These are phyloP conservation scores for Callitettix versicolor DNA, from an alignment of 1,140 invertebrate species.

Conservation along the genomic window DNA sequence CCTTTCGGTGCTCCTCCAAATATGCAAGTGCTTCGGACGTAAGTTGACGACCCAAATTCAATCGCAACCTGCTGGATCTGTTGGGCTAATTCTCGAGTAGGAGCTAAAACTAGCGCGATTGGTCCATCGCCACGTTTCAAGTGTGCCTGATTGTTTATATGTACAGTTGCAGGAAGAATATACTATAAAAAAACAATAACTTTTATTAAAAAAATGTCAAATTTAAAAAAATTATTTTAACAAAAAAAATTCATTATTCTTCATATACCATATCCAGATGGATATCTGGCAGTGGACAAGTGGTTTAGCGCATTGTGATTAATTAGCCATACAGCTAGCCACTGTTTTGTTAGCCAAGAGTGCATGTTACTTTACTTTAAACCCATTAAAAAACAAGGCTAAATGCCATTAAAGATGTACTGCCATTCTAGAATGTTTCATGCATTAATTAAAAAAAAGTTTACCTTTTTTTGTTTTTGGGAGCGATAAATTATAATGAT, in stretches of 20 bases:
- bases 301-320: too few species aligned
- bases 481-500: too few species aligned
- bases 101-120: slow-evolving; percentile 63
- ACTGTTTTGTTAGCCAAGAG: too few species aligned
- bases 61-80: slow-evolving; percentile 79
- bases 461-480: too few species aligned
- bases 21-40: slow-evolving; percentile 72
- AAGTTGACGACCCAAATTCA: slow-evolving; percentile 65
- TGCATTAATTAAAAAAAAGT: too few species aligned
- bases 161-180: slow-evolving; percentile 54
- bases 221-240: too few species aligned
- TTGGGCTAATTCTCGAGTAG: slow-evolving; percentile 76
- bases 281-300: too few species aligned
- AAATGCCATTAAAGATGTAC: too few species aligned
- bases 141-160: slow-evolving; percentile 61
- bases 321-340: too few species aligned
- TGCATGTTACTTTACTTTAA: too few species aligned
- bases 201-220: neutral
- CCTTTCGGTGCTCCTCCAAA: slow-evolving; percentile 78
- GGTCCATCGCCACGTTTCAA: slow-evolving; percentile 57
- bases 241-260: slow-evolving; percentile 39
- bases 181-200: slow-evolving; percentile 29
- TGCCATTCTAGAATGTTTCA: too few species aligned
- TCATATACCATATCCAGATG: neutral
- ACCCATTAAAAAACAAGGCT: too few species aligned